Evolutionary conservation across 2,797 vertebrate genomes (phyloP), one percentile per base, ranked within the genome.

Genomic region (Petrocephalus sullivani): DNA sequence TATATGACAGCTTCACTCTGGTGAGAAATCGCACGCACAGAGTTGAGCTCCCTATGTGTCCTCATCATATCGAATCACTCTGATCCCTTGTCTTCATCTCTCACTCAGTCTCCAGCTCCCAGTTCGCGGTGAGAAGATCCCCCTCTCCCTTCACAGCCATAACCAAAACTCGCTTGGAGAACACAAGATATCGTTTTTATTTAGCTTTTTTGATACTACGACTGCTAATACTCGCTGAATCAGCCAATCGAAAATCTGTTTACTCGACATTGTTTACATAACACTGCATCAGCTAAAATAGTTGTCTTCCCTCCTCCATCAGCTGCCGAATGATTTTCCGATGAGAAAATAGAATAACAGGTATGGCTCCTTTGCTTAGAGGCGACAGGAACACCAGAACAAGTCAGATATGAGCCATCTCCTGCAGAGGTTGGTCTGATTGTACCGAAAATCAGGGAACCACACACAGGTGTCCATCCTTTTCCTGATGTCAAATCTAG

Each of bases 1-100:
- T 94, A 87, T 98, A 98, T 1, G 97, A 99, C 92, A 94, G 91
- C 94, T 98, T 99, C 93, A 95, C 91, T 85, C 93, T 98, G 96
- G 98, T 98, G 90, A 95, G 96, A 91, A 56, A 89, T 41, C 49
- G 10, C 3, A 53, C 7, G 41, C 83, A 37, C 28, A 75, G 19
- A 81, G 3, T 28, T 14, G n/a, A 78, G 51, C 23, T 54, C 28
- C 28, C 12, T 28, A 2, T 87, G 12, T 49, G 67, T 58, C 33
- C 33, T 0, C 8, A 46, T 49, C 28, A 9, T 9, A 41, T 56
- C 81, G 53, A 84, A 37, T 37, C 82, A 82, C 87, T 82, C 28
- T 87, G 75, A 81, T 81, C 16, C 37, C 41, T 46, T n/a, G 14
- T 81, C 19, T 89, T 58, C 83, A 12, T 88, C 61, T 89, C 33